Conservation (phyloP, 2,888 invertebrate genomes). For the Orthonevra nobilis region DNA sequence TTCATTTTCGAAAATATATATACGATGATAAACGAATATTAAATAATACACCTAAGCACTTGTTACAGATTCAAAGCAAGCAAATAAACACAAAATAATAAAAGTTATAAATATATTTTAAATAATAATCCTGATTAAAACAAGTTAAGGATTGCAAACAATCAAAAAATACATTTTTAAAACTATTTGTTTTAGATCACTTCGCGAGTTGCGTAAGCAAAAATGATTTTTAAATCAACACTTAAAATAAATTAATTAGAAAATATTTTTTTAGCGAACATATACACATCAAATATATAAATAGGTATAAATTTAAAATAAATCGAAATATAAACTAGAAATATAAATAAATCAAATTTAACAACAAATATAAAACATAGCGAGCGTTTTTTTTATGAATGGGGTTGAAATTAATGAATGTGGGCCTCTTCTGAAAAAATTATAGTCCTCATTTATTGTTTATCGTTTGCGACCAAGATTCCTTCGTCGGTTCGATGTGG, state of each 20-base stretch:
- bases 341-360: slow-evolving; percentile 35
- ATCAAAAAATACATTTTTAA: neutral
- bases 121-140: neutral
- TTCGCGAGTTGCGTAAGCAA: slow-evolving; percentile 10
- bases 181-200: slow-evolving; percentile 6
- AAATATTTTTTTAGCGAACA: slow-evolving; percentile 43
- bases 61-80: slow-evolving; percentile 32
- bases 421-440: too few relatives aligned
- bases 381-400: neutral
- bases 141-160: slow-evolving; percentile 10
- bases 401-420: too few relatives aligned
- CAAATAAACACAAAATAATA: slow-evolving; percentile 8
- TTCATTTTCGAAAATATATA: too few relatives aligned
- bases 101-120: neutral
- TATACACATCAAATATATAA: slow-evolving; percentile 21
- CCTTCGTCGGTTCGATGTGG: too few relatives aligned
- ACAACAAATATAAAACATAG: slow-evolving; percentile 12
- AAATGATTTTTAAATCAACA: neutral
- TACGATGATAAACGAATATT: neutral
- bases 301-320: slow-evolving; percentile 4
- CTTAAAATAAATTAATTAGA: neutral
- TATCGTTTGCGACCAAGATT: too few relatives aligned
- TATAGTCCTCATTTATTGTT: too few relatives aligned
- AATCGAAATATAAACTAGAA: neutral
- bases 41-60: too few relatives aligned